Conservation (phyloP, 2,113 vertebrate species). For the Andinoacara biseriatus region DNA sequence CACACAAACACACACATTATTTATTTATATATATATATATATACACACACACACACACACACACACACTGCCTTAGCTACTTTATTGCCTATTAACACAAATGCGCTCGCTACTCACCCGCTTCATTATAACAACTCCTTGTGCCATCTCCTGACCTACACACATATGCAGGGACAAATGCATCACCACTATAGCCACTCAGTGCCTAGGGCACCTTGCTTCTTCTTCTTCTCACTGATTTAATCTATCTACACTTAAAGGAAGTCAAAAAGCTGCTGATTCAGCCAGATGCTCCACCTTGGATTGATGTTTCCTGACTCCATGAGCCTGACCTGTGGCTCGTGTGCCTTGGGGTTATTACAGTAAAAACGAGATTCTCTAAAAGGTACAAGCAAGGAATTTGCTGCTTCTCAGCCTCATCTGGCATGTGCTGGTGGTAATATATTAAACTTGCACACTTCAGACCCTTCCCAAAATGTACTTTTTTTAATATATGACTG, state of each 20-base stretch:
- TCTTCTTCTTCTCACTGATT: conserved; percentile 50
- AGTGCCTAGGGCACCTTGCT: conserved; percentile 23
- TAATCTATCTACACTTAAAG: conserved; percentile 67
- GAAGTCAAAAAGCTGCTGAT: conserved; percentile 67
- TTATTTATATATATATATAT: background rate
- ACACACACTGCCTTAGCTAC: background rate
- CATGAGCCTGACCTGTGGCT: conserved; percentile 20
- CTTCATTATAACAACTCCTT: background rate
- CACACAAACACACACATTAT: background rate
- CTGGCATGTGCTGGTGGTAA: background rate
- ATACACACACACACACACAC: background rate
- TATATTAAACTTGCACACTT: background rate
- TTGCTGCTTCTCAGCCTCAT: background rate
- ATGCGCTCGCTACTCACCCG: background rate
- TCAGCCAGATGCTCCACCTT: conserved; percentile 58
- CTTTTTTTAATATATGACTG: background rate
- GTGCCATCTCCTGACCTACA: background rate
- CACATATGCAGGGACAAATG: background rate
- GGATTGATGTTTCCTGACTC: conserved; percentile 61
- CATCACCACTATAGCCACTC: conserved; percentile 28
- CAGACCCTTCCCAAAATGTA: background rate
- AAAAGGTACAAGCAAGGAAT: background rate
- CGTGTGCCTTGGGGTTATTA: background rate
- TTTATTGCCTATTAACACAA: background rate
- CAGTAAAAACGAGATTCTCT: background rate